Evolutionary conservation across 2,888 invertebrate genomes (phyloP), one percentile per base, ranked within the genome.

Genomic region (Carpatolechia fugitivella): DNA sequence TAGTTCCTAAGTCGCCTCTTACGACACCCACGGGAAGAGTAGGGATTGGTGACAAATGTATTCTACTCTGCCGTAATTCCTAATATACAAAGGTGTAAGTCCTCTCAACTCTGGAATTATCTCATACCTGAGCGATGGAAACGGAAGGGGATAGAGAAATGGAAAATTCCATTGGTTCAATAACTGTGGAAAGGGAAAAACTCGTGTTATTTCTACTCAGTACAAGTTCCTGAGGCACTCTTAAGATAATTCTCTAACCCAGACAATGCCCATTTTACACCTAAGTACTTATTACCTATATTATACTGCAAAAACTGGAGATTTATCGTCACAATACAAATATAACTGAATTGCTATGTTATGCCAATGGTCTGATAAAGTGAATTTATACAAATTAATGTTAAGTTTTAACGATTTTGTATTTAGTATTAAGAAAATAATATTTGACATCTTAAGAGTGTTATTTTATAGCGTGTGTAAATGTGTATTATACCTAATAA

Each of bases 391-490:
- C 40, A 20, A 41, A 41, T 1, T 44, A 44, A 24, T 57, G 56
- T 55, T 66, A 50, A 24, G 38, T 50, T 66, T 62, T 63, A 65
- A 63, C 66, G 65, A 69, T 69, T 69, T 69, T 70, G 58, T 69
- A 68, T 67, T 49, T 69, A 68, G 54, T 36, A 18, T 31, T 54
- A 52, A 56, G 41, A 16, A 47, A 55, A 24, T 13, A 46, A 48
- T 61, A 35, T 14, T 63, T 65, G 68, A 61, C 52, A 57, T 66
- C 70, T 69, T 65, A 69, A 59, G 59, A 60, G 65, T 70, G 74
- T 68, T 72, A 65, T 60, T 57, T 60, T 54, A 56, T 55, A 56
- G 56, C 52, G 62, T 55, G 62, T 64, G 60, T 65, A 67, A 64
- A 64, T 72, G 65, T 61, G 61, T 62, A 59, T 66, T 64, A 61